These are phyloP conservation scores for Lycopodina hypogea DNA, from an alignment of 37 sponge, comb jelly and placozoan genomes.

Conservation along the genomic window DNA sequence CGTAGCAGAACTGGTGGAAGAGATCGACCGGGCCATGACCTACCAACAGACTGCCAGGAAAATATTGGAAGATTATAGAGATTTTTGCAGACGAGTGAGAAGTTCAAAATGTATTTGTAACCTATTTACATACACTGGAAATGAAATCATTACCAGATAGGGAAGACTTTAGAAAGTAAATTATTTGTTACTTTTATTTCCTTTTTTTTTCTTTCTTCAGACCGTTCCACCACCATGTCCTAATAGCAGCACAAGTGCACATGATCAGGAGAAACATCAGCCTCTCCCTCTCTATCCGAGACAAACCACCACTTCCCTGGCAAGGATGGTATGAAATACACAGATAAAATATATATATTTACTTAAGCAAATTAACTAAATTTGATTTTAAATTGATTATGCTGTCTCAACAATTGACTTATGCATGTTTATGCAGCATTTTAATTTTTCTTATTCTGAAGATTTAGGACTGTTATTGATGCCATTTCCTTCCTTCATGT, in stretches of 20 bases:
- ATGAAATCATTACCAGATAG: too few relatives aligned
- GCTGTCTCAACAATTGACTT: too few relatives aligned
- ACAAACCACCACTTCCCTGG: conserved; percentile 34
- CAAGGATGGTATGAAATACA: conserved; percentile 32
- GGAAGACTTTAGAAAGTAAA: too few relatives aligned
- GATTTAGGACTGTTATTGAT: too few relatives aligned
- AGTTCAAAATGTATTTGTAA: too few relatives aligned
- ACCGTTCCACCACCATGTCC: conserved; percentile 22
- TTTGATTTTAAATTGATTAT: too few relatives aligned
- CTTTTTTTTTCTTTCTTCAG: neutral
- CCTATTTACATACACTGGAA: neutral
- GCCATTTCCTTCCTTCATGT: too few relatives aligned
- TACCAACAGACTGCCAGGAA: conserved; percentile 9
- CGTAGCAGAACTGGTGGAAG: conserved; percentile 19
- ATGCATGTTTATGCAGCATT: too few relatives aligned
- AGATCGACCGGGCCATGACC: conserved; percentile 2
- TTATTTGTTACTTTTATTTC: too few relatives aligned
- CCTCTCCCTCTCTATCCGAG: conserved; percentile 34
- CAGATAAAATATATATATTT: too few relatives aligned
- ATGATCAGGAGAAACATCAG: neutral
- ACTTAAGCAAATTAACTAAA: too few relatives aligned
- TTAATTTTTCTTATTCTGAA: too few relatives aligned
- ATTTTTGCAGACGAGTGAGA: conserved; percentile 36
- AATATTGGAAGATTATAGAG: conserved; percentile 28
- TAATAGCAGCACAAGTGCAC: neutral